Base-by-base conservation (phyloP, 2,797 vertebrate species). In the Enoplosus armatus region DNA sequence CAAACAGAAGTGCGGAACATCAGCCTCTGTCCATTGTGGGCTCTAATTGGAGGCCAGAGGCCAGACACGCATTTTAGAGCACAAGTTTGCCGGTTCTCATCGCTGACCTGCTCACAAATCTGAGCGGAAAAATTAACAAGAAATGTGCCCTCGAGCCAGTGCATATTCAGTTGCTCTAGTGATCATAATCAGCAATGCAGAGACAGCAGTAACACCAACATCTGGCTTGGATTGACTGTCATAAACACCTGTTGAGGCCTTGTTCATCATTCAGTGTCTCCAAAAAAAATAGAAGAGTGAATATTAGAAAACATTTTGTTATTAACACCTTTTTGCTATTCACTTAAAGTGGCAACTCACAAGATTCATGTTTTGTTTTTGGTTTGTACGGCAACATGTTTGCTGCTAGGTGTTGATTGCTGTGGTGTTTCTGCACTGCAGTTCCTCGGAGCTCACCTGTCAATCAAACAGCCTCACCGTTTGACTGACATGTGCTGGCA, bases 371-470 rank as follows among this genome's bases (percentile, higher is more conserved):
- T 70, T 80, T 75, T 75, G 59, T 75, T 72, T 72, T 60, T 66
- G 50, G 45, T 72, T 58, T 18, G 1, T 50, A 48, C 20, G 2
- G 48, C 45, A 45, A 10, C 39, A 8, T 68, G 53, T 81, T 73
- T 50, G 48, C 26, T 29, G 55, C 16, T 29, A 63, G 72, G 87
- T 85, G 83, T 90, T 83, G 87, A 87, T 89, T 89, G 51, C 82
- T 31, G 48, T 53, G 16, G 5, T 77, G 51, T 75, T 53, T 74
- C 14, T 75, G 59, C 51, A 24, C 35, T 11, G n/a, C 59, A 27
- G 29, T 43, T 84, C 75, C 45, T 27, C 22, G 27, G 71, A 75
- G 41, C 65, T n/a, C 35, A 18, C 12, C 6, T 76, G 78, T 82
- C 83, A 82, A 16, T 86, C 80, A 82, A 64, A 81, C 37, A 5